Percentiles rank a stretch among this genome's conserved stretches.
These are phyloP conservation scores for Aethina tumida DNA, from an alignment of 1,140 invertebrate species.

Conservation along the genomic window DNA sequence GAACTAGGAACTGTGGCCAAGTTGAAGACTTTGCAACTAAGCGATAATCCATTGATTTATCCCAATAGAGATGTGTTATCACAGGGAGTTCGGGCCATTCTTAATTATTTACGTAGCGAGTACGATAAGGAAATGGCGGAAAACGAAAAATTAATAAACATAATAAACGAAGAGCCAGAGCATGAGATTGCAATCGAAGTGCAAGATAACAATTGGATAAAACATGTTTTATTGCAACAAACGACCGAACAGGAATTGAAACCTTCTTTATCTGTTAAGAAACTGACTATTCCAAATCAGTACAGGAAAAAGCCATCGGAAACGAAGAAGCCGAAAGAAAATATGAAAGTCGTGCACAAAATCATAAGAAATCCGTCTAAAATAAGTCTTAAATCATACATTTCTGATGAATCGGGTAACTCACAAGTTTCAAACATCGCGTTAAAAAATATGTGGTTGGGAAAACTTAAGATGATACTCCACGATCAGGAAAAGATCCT, in stretches of 20 bases:
- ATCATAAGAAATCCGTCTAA: slow-evolving; percentile 19
- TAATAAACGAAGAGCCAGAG: slow-evolving; percentile 1
- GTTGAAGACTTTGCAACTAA: slow-evolving; percentile 30
- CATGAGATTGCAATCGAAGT: slow-evolving; percentile 12
- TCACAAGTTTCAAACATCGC: slow-evolving; percentile 4
- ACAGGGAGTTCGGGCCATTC: slow-evolving; percentile 24
- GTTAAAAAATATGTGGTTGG: slow-evolving; percentile 29
- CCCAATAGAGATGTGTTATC: slow-evolving; percentile 21
- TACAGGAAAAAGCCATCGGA: neutral
- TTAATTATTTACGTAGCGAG: slow-evolving; percentile 22
- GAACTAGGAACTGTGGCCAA: slow-evolving; percentile 31
- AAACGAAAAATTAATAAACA: neutral
- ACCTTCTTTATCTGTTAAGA: slow-evolving; percentile 13
- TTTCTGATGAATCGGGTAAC: slow-evolving; percentile 16
- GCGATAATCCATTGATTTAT: slow-evolving; percentile 31
- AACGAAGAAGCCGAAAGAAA: slow-evolving; percentile 16
- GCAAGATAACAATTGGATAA: slow-evolving; percentile 7
- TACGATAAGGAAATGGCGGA: slow-evolving; percentile 9
- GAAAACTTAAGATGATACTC: slow-evolving; percentile 26
- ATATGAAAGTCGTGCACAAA: slow-evolving; percentile 23
- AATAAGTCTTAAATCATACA: slow-evolving; percentile 23
- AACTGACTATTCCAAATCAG: slow-evolving; percentile 6
- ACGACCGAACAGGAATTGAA: slow-evolving; percentile 5
- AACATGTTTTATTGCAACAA: too few species aligned
- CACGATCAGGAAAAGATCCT: slow-evolving; percentile 30